Conservation (phyloP, 2,113 vertebrate species). For the Megaceryle maxima region DNA sequence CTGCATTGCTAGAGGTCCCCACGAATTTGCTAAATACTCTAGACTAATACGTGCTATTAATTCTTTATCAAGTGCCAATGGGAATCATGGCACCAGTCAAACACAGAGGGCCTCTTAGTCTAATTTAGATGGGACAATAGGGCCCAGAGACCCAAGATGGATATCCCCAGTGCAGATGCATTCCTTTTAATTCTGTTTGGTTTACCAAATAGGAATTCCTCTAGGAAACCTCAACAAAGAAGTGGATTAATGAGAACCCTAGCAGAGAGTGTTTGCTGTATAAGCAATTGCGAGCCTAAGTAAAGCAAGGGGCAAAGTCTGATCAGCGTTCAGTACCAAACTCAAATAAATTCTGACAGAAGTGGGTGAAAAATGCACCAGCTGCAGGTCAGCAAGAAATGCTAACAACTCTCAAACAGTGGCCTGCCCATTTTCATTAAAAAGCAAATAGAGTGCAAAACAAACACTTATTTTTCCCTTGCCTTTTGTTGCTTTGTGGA, state of each 20-base stretch:
- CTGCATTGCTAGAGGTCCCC: background rate
- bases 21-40: background rate
- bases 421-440: conserved; percentile 43
- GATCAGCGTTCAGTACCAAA: conserved; percentile 39
- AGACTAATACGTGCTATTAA: background rate
- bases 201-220: conserved; percentile 63
- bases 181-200: conserved; percentile 62
- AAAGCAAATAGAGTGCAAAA: conserved; percentile 31
- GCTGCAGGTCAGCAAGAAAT: conserved; percentile 46
- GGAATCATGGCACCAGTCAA: background rate
- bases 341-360: conserved; percentile 65
- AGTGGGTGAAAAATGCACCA: conserved; percentile 55
- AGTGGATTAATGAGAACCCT: conserved; percentile 60
- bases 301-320: conserved; percentile 55
- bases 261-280: conserved; percentile 55
- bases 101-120: background rate
- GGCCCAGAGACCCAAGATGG: conserved; percentile 3
- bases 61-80: background rate
- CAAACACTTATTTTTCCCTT: conserved; percentile 23
- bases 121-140: conserved; percentile 22
- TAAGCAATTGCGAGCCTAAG: conserved; percentile 51
- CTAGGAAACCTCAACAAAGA: conserved; percentile 61
- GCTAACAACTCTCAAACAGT: conserved; percentile 11
- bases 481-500: background rate
- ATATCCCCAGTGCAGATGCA: conserved; percentile 21